Percentiles rank a stretch among this genome's conserved stretches.
Conservation (phyloP, 2,113 vertebrate genomes). For the Thamnaconus septentrionalis region DNA sequence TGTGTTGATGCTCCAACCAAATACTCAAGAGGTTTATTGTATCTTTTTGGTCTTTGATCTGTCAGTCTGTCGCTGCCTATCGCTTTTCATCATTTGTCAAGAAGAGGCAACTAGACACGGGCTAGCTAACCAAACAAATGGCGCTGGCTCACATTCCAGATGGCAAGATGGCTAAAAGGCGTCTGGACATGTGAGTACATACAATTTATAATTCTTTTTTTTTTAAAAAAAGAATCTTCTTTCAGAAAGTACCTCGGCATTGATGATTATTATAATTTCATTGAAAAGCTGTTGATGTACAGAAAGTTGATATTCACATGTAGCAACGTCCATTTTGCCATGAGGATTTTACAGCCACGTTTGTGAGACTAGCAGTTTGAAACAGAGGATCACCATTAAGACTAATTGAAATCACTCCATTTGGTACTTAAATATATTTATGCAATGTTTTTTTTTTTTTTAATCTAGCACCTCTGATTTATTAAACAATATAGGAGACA, state of each 20-base stretch:
- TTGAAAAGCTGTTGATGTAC: background rate
- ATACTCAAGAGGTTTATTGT: slow-evolving; percentile 67
- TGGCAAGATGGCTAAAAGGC: slow-evolving; percentile 20
- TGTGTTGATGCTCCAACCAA: slow-evolving; percentile 49
- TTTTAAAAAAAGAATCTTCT: background rate
- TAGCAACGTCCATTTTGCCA: background rate
- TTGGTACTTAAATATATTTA: background rate
- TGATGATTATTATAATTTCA: background rate
- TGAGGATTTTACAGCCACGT: background rate
- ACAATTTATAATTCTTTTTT: background rate
- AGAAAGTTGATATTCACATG: background rate
- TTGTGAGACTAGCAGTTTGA: background rate
- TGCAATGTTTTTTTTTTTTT: background rate
- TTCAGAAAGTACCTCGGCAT: background rate
- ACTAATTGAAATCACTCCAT: background rate
- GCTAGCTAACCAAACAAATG: slow-evolving; percentile 51
- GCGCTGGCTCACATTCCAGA: slow-evolving; percentile 45
- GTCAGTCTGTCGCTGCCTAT: slow-evolving; percentile 35
- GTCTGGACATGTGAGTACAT: slow-evolving; percentile 37
- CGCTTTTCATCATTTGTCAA: slow-evolving; percentile 52
- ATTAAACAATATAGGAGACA: background rate
- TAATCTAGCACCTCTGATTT: background rate
- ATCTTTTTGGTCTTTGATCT: slow-evolving; percentile 59
- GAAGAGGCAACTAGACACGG: slow-evolving; percentile 50
- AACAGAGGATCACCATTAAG: background rate